Base-by-base conservation (phyloP, 1,140 invertebrate species). In the Zaprionus camerounensis region DNA sequence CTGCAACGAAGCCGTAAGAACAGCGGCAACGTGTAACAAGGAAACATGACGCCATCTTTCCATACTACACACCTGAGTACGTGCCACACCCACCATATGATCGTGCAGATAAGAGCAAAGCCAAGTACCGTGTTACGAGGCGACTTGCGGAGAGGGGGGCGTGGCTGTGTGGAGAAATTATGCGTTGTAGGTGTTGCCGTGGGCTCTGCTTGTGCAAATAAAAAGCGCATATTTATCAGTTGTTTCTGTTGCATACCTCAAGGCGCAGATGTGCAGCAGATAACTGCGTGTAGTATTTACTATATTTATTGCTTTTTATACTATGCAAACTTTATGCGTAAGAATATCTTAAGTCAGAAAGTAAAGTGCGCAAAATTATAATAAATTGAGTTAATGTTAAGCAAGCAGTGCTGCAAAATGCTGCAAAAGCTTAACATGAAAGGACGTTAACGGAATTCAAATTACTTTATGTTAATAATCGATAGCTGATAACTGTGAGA, bases 191-290 rank as follows among this genome's bases (percentile, higher is more conserved):
- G 31, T 59, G 34, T 31, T 58, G 66, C 72, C 46, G 11, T 51
- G 58, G 70, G 67, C 65, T 71, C 68, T 67, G 63, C 38, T 61
- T 65, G 65, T 13, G 46, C 59, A 77, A 80, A 77, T 77, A 80
- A 77, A 80, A 80, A 69, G 64, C 66, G 61, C 82, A 78, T 82
- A 76, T 78, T 88, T 87, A 87, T 81, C 66, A 72, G 70, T 65
- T 85, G 72, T 71, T 88, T 81, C 78, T 88, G 78, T 65, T 78
- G 84, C 81, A 84, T 87, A 90, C 81, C 75, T 84, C 69, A 75
- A 67, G 78, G 82, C 67, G 76, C 71, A 49, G 34, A 51, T 53
- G 53, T 61, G 73, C 69, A 59, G 31, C 28, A 53, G 67, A 71
- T 75, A 71, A 53, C 63, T 64, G 53, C 31, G 22, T 49, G 17